These are phyloP conservation scores for Stegodyphus mimosarum DNA, from an alignment of 1,140 invertebrate species.

Conservation along the genomic window DNA sequence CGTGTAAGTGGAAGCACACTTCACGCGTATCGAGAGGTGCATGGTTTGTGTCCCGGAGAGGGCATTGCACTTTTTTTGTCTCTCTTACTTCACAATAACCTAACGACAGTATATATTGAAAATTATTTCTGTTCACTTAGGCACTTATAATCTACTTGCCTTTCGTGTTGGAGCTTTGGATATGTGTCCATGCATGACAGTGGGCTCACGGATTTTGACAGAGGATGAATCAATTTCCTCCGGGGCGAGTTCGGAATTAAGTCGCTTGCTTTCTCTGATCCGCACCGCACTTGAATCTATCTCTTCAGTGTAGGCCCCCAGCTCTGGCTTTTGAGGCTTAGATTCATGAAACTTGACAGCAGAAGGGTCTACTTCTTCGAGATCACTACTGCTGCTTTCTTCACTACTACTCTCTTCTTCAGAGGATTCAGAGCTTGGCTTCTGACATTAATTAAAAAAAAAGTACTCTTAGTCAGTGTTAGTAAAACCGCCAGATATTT, in stretches of 20 bases:
- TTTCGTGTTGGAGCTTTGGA: constrained; percentile 45
- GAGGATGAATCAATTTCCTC: constrained; percentile 62
- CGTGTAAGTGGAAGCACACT: too few relatives aligned
- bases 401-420: constrained; percentile 2
- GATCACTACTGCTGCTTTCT: constrained; percentile 25
- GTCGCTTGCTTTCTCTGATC: constrained; percentile 62
- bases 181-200: constrained; percentile 57
- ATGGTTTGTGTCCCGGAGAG: too few relatives aligned
- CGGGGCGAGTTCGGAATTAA: constrained; percentile 48
- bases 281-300: constrained; percentile 64
- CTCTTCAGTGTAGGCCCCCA: constrained; percentile 63
- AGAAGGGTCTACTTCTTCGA: constrained; percentile 62
- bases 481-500: too few relatives aligned
- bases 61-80: too few relatives aligned
- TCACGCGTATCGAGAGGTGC: too few relatives aligned
- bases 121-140: too few relatives aligned
- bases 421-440: neutral
- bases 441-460: too few relatives aligned
- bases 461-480: too few relatives aligned
- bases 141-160: neutral
- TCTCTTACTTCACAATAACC: too few relatives aligned
- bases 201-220: constrained; percentile 57
- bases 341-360: constrained; percentile 62
- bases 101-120: too few relatives aligned
- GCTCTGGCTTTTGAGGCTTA: constrained; percentile 60